Conservation (phyloP, 2,888 invertebrate genomes). For the Andrena minutula region DNA sequence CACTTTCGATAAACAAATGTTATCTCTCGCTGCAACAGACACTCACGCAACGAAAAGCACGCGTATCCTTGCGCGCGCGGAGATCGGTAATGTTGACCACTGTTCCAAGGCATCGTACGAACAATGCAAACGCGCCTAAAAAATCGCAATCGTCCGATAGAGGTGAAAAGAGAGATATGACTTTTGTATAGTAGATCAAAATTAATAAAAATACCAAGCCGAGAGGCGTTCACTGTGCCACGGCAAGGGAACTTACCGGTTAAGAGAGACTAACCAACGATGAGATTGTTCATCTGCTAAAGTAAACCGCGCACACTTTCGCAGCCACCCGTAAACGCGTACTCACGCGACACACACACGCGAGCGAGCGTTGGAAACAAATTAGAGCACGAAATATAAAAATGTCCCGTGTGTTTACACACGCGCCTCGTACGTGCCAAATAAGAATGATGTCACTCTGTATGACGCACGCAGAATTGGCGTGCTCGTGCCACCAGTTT, state of each 20-base stretch:
- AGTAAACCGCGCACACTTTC: slow-evolving; percentile 7
- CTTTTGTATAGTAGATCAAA: background rate
- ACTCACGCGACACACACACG: slow-evolving; percentile 20
- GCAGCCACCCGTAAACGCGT: slow-evolving; percentile 23
- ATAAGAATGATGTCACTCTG: slow-evolving; percentile 66
- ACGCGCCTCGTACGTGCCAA: slow-evolving; percentile 43
- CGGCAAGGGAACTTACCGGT: slow-evolving; percentile 8
- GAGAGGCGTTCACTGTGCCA: background rate
- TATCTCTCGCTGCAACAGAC: slow-evolving; percentile 21
- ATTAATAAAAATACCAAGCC: background rate
- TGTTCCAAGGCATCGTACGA: background rate
- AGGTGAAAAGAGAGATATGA: background rate
- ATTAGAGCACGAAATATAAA: slow-evolving; percentile 45
- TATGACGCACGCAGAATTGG: slow-evolving; percentile 60
- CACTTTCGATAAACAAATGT: slow-evolving; percentile 19
- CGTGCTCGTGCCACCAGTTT: slow-evolving; percentile 37
- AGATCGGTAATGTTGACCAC: slow-evolving; percentile 7
- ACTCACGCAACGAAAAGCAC: background rate
- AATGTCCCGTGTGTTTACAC: slow-evolving; percentile 29
- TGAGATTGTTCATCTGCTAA: slow-evolving; percentile 6
- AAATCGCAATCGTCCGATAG: slow-evolving; percentile 32
- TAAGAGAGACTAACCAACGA: background rate
- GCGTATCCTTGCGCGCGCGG: background rate
- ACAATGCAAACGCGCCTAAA: slow-evolving; percentile 33
- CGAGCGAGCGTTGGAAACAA: slow-evolving; percentile 25